phyloP scores from a whole-genome alignment of 2,113 vertebrate species.

The Rhagologus leucostigma region DNA sequence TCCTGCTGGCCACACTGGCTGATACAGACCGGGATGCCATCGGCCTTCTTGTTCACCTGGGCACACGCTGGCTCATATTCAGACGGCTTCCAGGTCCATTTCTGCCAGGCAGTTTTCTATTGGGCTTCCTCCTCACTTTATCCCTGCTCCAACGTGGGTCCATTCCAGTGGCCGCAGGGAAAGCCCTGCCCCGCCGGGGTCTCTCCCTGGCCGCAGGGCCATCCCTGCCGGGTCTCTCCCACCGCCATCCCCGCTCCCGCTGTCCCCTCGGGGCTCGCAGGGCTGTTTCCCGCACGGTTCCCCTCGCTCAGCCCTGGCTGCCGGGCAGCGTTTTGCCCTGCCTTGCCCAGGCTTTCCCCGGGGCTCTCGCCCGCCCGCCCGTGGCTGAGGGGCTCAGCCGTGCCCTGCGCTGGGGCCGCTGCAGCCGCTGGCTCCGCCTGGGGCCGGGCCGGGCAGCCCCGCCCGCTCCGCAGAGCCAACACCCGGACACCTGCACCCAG shows the following conservation, averaged over 20 bases:
- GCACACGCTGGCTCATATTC: fast-evolving
- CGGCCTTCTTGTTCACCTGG: no score
- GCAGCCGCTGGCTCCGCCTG: neutral
- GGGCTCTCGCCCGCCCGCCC: fast-evolving
- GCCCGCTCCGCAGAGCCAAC: neutral
- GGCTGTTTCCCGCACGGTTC: neutral
- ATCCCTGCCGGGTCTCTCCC: neutral
- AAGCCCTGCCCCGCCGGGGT: fast-evolving
- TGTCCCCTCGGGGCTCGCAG: neutral
- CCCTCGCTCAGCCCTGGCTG: neutral
- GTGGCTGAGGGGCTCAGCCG: neutral
- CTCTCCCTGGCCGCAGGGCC: neutral
- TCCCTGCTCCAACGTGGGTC: fast-evolving
- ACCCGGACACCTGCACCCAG: fast-evolving
- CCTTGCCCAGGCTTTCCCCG: neutral
- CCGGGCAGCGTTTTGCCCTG: neutral
- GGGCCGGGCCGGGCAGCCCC: fast-evolving
- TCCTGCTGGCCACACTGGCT: neutral
- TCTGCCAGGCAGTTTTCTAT: neutral
- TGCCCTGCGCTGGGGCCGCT: neutral
- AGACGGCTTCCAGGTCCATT: neutral
- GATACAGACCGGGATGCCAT: neutral
- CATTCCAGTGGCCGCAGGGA: fast-evolving
- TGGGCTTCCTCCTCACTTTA: neutral
- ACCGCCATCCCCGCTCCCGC: neutral